These are phyloP conservation scores for Aphidius gifuensis DNA, from an alignment of 1,140 invertebrate genomes.

Conservation along the genomic window DNA sequence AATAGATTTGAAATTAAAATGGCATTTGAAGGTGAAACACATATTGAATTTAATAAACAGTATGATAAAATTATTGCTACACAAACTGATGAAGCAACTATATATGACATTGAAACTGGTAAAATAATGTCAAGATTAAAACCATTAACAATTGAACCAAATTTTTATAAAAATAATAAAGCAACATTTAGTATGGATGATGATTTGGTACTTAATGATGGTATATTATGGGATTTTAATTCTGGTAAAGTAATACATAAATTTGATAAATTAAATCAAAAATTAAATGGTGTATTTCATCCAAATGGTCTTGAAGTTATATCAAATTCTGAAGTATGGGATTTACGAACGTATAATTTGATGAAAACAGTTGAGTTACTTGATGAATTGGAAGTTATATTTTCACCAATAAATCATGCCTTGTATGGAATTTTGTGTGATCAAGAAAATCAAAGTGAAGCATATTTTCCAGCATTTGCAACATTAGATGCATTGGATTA, in stretches of 20 bases:
- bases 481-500: constrained; percentile 93
- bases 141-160: constrained; percentile 68
- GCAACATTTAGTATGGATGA: constrained; percentile 93
- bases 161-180: constrained; percentile 89
- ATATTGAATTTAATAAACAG: constrained; percentile 88
- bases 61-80: constrained; percentile 85
- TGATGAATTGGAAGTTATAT: constrained; percentile 80
- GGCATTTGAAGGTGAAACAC: constrained; percentile 77
- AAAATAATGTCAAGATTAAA: constrained; percentile 70
- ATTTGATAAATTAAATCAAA: constrained; percentile 96
- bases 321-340: constrained; percentile 91
- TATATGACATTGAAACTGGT: constrained; percentile 88
- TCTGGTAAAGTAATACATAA: constrained; percentile 88
- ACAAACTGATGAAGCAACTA: constrained; percentile 70
- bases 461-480: constrained; percentile 85
- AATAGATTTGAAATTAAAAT: constrained; percentile 70
- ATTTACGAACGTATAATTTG: constrained; percentile 90
- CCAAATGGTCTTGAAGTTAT: constrained; percentile 92
- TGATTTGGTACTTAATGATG: constrained; percentile 86
- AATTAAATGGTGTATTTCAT: constrained; percentile 94
- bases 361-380: constrained; percentile 88
- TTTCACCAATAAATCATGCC: constrained; percentile 66
- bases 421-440: constrained; percentile 65
- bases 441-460: constrained; percentile 63
- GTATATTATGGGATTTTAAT: constrained; percentile 92